These are phyloP conservation scores for Gymnoscelis rufifasciata DNA, from an alignment of 2,888 invertebrate species.

Conservation along the genomic window DNA sequence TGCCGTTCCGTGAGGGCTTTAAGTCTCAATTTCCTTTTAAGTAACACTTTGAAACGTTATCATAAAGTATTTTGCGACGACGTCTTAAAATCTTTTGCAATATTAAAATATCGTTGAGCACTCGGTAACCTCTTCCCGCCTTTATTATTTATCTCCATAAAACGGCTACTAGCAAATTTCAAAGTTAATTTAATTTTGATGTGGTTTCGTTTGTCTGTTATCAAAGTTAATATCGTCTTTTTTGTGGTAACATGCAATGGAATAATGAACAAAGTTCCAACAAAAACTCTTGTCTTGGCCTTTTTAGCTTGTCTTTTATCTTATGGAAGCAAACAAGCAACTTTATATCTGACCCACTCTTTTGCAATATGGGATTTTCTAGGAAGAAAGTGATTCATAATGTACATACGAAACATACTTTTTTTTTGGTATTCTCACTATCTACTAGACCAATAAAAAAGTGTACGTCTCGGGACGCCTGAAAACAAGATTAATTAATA, in stretches of 20 bases:
- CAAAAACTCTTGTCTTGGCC: conserved; percentile 7
- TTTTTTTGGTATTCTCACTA: too few species aligned
- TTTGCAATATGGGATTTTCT: too few species aligned
- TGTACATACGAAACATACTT: too few species aligned
- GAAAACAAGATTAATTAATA: conserved; percentile 5
- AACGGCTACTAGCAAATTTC: conserved; percentile 16
- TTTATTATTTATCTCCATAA: conserved; percentile 21
- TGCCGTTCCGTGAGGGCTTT: conserved; percentile 1
- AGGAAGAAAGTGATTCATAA: too few species aligned
- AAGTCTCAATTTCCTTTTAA: conserved; percentile 8
- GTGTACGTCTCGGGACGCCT: too few species aligned
- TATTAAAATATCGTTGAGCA: conserved; percentile 14
- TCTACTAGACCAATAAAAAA: too few species aligned
- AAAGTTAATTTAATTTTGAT: conserved; percentile 26
- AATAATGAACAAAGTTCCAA: conserved; percentile 9
- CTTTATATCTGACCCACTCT: too few species aligned
- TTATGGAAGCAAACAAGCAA: too few species aligned
- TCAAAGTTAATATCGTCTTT: conserved; percentile 17
- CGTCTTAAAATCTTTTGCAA: conserved; percentile 13
- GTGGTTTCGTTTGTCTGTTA: conserved; percentile 24
- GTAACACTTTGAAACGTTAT: conserved; percentile 7
- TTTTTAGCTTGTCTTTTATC: conserved; percentile 8
- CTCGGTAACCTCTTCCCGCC: conserved; percentile 9
- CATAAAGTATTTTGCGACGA: conserved; percentile 8
- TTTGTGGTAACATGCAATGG: conserved; percentile 14